Percentiles rank a stretch among this genome's conserved stretches.
Evolutionary conservation across 2,797 vertebrate genomes (phyloP).

Genomic region (Epinephelus coioides): DNA sequence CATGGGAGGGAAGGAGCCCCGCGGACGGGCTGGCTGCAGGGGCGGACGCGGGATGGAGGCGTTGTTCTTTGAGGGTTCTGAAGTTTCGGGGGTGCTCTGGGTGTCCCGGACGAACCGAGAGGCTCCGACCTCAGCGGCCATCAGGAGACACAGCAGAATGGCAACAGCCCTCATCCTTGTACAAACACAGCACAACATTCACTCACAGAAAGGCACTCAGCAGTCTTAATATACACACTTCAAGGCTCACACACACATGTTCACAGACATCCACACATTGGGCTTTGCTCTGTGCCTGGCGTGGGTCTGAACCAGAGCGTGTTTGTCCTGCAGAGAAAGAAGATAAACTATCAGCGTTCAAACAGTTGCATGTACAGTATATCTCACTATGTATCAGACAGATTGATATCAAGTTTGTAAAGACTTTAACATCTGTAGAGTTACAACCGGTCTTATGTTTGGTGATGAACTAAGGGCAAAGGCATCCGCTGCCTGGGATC

Average conservation of each 20-base stretch:
- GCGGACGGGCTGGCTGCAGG: slow-evolving; percentile 36
- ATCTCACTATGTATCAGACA: neutral
- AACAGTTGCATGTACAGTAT: neutral
- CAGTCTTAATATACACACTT: neutral
- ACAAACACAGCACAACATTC: slow-evolving; percentile 4
- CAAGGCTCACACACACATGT: slow-evolving; percentile 16
- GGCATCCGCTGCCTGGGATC: neutral
- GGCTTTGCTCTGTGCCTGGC: neutral
- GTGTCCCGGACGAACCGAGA: slow-evolving; percentile 75
- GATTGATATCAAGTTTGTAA: neutral
- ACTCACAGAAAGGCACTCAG: slow-evolving; percentile 18
- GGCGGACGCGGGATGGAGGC: slow-evolving; percentile 31
- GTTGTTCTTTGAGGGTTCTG: slow-evolving; percentile 59
- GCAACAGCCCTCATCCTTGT: slow-evolving; percentile 73
- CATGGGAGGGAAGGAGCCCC: slow-evolving; percentile 79
- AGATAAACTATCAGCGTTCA: neutral
- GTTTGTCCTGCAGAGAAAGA: slow-evolving; percentile 55
- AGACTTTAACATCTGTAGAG: neutral
- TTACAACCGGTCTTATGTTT: neutral
- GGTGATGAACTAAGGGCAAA: neutral
- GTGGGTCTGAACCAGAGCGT: neutral
- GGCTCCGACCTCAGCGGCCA: slow-evolving; percentile 54
- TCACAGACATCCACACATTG: slow-evolving; percentile 23
- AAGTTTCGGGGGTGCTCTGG: slow-evolving; percentile 25
- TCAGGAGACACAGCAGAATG: slow-evolving; percentile 75